These are phyloP conservation scores for Tholera decimalis DNA, from an alignment of 2,888 invertebrate genomes.

Conservation along the genomic window DNA sequence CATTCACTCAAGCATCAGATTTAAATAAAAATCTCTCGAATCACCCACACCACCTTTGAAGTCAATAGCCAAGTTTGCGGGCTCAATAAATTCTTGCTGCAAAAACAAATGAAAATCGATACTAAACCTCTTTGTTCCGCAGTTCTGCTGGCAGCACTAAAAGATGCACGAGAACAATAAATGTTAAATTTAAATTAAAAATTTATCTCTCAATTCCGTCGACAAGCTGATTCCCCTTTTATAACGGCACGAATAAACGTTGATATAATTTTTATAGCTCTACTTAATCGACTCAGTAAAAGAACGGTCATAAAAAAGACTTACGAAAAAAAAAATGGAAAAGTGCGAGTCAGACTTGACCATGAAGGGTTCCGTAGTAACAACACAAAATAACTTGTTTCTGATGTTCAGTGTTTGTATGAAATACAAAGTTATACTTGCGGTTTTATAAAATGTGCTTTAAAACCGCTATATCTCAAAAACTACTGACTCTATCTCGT, in stretches of 20 bases:
- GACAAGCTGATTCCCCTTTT: constrained; percentile 27
- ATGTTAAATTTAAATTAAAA: constrained; percentile 52
- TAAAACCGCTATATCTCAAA: no score
- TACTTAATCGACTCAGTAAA: constrained; percentile 45
- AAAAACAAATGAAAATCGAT: background rate
- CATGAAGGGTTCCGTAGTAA: no score
- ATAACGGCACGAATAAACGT: constrained; percentile 47
- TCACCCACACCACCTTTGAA: background rate
- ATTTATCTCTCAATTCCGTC: constrained; percentile 36
- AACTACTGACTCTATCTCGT: no score
- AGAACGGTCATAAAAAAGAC: constrained; percentile 21
- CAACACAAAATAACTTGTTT: no score
- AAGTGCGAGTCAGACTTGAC: no score
- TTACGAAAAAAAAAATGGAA: background rate
- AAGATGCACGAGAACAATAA: constrained; percentile 23
- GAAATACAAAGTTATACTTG: no score
- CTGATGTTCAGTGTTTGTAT: no score
- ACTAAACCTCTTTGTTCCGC: background rate
- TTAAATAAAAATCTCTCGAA: background rate
- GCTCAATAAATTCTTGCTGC: background rate
- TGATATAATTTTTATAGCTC: constrained; percentile 54
- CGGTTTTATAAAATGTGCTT: no score
- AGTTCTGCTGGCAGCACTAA: background rate
- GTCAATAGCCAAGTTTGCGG: background rate
- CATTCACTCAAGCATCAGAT: no score